phyloP scores from a whole-genome alignment of 2,888 invertebrate species.

The Aphelenchoides bicaudatus region DNA sequence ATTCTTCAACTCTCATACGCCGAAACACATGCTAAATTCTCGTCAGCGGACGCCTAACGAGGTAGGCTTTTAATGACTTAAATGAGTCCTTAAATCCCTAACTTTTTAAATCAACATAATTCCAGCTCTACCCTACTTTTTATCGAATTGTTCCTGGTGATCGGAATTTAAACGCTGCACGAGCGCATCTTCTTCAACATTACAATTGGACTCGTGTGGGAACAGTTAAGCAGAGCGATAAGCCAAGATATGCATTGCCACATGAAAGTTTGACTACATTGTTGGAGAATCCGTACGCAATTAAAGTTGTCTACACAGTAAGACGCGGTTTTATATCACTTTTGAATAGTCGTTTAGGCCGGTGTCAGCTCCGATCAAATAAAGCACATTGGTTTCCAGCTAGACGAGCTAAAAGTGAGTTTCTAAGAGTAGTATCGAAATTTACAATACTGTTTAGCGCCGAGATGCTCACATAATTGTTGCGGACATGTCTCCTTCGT shows the following conservation, averaged over 20 bases:
- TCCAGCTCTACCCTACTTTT: slow-evolving; percentile 58
- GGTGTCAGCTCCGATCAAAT: slow-evolving; percentile 52
- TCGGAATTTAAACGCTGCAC: slow-evolving; percentile 59
- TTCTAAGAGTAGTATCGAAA: slow-evolving; percentile 6
- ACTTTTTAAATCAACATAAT: neutral
- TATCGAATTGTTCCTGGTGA: slow-evolving; percentile 58
- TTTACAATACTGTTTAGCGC: slow-evolving; percentile 61
- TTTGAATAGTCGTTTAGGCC: too few species aligned
- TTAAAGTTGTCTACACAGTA: slow-evolving; percentile 55
- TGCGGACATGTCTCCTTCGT: slow-evolving; percentile 89
- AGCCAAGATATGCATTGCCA: slow-evolving; percentile 82
- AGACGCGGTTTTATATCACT: too few species aligned
- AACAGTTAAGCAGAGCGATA: slow-evolving; percentile 85
- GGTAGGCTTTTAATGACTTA: slow-evolving; percentile 38
- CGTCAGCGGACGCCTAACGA: slow-evolving; percentile 54
- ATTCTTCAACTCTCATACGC: slow-evolving; percentile 69
- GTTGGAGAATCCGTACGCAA: slow-evolving; percentile 47
- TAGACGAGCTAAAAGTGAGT: slow-evolving; percentile 55
- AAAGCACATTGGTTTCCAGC: slow-evolving; percentile 45
- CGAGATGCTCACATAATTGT: slow-evolving; percentile 90
- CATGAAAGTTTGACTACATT: slow-evolving; percentile 56
- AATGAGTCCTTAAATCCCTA: neutral
- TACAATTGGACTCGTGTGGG: slow-evolving; percentile 98
- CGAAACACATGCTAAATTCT: slow-evolving; percentile 59
- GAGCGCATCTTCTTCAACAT: slow-evolving; percentile 75